Percentiles rank a stretch among this genome's conserved stretches.
phyloP scores from a whole-genome alignment of 2,797 vertebrate genomes.

The Tympanoctomys barrerae region DNA sequence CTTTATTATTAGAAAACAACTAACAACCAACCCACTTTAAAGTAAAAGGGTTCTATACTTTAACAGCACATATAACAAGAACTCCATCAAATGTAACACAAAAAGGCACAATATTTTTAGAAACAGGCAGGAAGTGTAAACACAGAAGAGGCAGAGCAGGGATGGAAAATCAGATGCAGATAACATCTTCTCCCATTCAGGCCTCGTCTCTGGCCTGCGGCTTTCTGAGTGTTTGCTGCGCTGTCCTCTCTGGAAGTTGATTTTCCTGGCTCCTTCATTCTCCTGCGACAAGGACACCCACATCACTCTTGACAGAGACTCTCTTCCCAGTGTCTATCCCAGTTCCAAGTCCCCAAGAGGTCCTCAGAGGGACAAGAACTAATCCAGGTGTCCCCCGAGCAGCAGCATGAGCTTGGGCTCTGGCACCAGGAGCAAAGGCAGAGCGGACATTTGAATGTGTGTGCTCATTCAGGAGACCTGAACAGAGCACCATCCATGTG shows the following conservation, averaged over 20 bases:
- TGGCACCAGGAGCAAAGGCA: not conserved
- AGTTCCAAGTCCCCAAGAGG: not conserved
- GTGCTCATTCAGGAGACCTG: not conserved
- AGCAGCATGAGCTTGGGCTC: not conserved
- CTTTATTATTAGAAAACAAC: not conserved
- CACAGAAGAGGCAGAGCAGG: not conserved
- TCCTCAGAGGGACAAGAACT: not conserved
- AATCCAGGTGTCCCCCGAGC: not conserved
- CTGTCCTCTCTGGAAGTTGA: not conserved
- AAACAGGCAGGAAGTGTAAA: not conserved
- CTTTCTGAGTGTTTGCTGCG: not conserved
- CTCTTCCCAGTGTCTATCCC: not conserved
- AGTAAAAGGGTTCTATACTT: not conserved
- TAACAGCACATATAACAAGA: not conserved
- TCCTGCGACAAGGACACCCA: not conserved
- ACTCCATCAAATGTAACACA: not conserved
- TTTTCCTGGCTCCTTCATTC: not conserved
- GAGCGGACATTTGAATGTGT: not conserved
- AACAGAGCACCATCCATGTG: not conserved
- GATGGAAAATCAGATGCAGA: not conserved
- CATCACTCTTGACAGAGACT: not conserved
- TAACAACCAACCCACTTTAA: constrained; percentile 21
- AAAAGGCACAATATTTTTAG: not conserved
- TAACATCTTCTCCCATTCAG: not conserved
- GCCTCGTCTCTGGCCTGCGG: not conserved